Evolutionary conservation across 2,888 invertebrate genomes (phyloP).

Genomic region (Rotaria macrura): DNA sequence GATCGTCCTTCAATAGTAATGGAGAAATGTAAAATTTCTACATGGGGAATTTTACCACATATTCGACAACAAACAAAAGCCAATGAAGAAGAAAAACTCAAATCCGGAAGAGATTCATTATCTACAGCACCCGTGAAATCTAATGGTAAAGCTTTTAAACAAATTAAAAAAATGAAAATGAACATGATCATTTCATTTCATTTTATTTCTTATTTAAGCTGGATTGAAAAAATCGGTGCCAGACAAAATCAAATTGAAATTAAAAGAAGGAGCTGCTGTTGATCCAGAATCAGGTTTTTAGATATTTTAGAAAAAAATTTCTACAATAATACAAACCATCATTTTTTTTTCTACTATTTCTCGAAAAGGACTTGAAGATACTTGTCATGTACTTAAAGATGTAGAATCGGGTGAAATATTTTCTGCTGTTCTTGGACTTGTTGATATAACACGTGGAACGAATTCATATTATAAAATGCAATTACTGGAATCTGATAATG

Average conservation of each 20-base stretch:
- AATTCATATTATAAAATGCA: conserved; percentile 93
- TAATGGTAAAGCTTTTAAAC: neutral
- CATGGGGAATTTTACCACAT: conserved; percentile 25
- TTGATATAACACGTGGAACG: conserved; percentile 72
- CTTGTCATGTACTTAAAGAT: conserved; percentile 62
- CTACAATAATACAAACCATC: too few relatives aligned
- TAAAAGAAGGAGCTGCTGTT: conserved; percentile 76
- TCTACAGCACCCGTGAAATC: neutral
- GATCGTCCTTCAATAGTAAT: conserved; percentile 11
- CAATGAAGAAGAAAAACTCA: neutral
- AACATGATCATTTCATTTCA: too few relatives aligned
- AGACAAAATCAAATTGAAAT: conserved; percentile 54
- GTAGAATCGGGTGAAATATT: conserved; percentile 53
- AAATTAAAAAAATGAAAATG: too few relatives aligned
- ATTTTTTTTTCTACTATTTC: too few relatives aligned
- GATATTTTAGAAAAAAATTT: too few relatives aligned
- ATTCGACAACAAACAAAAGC: conserved; percentile 11
- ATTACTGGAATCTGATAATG: conserved; percentile 65
- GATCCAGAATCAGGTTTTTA: conserved; percentile 70
- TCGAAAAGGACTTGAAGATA: conserved; percentile 58
- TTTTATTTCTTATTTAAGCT: neutral
- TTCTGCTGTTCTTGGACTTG: conserved; percentile 68
- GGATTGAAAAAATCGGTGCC: neutral
- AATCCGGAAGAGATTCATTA: neutral
- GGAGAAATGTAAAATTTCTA: conserved; percentile 23